Percentiles rank a stretch among this genome's conserved stretches.
Evolutionary conservation across 2,888 invertebrate species (phyloP).

Genomic region (Calliopum simillimum): DNA sequence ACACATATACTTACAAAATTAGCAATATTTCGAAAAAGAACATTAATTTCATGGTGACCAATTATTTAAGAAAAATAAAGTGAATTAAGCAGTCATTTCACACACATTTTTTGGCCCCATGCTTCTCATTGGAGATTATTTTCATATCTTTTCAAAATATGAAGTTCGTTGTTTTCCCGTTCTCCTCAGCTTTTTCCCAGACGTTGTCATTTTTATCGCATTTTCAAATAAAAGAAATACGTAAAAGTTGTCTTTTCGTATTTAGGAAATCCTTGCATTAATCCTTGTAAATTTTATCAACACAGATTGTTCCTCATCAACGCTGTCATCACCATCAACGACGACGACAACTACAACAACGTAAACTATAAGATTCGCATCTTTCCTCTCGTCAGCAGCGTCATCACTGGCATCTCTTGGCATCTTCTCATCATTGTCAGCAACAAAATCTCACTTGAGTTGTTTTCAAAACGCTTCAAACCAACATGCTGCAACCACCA

Average conservation of each 20-base stretch:
- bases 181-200: too few species aligned
- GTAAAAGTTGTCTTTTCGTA: background rate
- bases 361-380: background rate
- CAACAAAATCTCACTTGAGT: conserved; percentile 42
- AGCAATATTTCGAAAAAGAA: too few species aligned
- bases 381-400: background rate
- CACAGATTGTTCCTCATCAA: conserved; percentile 41
- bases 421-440: conserved; percentile 27
- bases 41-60: too few species aligned
- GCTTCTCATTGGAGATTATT: too few species aligned
- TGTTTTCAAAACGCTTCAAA: conserved; percentile 29
- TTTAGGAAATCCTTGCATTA: conserved; percentile 37
- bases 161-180: too few species aligned
- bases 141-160: too few species aligned
- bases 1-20: too few species aligned
- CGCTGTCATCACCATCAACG: conserved; percentile 15
- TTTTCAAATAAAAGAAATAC: too few species aligned
- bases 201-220: background rate
- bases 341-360: background rate
- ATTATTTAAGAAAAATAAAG: too few species aligned
- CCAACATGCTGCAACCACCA: conserved; percentile 22
- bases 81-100: too few species aligned
- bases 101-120: too few species aligned
- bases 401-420: conserved; percentile 5
- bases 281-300: conserved; percentile 43